phyloP scores from a whole-genome alignment of 2,797 vertebrate species.

The Clarias laeviceps region DNA sequence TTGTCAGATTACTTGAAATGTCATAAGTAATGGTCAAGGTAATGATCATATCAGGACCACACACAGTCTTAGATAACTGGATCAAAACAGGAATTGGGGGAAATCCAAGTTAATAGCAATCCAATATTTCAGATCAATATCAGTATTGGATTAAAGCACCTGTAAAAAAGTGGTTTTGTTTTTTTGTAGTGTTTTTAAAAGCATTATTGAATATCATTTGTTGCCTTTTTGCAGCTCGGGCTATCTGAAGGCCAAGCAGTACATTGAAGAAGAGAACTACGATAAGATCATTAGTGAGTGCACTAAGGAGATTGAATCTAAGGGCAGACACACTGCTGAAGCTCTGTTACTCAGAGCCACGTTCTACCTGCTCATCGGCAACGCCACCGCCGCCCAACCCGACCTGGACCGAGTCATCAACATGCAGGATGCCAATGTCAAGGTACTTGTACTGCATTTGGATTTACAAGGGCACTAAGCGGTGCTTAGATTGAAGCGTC shows the following conservation, averaged over 20 bases:
- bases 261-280: slow-evolving; percentile 99
- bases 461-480: neutral
- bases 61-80: neutral
- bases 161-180: neutral
- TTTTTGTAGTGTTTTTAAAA: neutral
- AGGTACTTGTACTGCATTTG: slow-evolving; percentile 74
- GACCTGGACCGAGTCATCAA: slow-evolving; percentile 94
- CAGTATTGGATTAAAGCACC: neutral
- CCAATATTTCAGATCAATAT: neutral
- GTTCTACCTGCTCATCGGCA: slow-evolving; percentile 97
- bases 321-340: slow-evolving; percentile 89
- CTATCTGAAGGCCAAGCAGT: slow-evolving; percentile 97
- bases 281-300: slow-evolving; percentile 99
- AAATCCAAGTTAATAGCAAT: neutral
- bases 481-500: neutral
- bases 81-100: neutral
- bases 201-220: neutral
- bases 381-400: slow-evolving; percentile 89
- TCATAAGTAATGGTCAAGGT: neutral
- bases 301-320: slow-evolving; percentile 94
- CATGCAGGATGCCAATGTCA: slow-evolving; percentile 92
- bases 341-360: slow-evolving; percentile 93
- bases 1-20: neutral
- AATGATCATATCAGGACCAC: too few relatives aligned
- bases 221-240: slow-evolving; percentile 79